Conservation (phyloP, 2,797 vertebrate genomes). For the Rhodeus uyekii region DNA sequence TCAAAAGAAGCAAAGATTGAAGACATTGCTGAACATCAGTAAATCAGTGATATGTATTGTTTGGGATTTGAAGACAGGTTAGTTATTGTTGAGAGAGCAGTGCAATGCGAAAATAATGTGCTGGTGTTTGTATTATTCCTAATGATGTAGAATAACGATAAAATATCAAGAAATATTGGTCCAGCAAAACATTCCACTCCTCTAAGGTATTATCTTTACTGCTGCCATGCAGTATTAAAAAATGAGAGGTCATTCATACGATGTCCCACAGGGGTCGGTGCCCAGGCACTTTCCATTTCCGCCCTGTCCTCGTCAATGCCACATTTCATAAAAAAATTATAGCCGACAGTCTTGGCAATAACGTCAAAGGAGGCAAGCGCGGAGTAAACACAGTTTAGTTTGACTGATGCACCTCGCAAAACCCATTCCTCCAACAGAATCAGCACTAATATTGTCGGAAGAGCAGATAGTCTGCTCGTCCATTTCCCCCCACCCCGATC, state of each 20-base stretch:
- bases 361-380: slow-evolving; percentile 62
- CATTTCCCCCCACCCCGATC: slow-evolving; percentile 44
- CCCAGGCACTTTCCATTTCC: slow-evolving; percentile 39
- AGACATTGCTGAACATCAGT: slow-evolving; percentile 6
- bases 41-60: slow-evolving; percentile 21
- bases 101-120: slow-evolving; percentile 32
- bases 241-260: slow-evolving; percentile 28
- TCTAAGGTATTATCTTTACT: slow-evolving; percentile 27
- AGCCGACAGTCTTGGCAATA: slow-evolving; percentile 58
- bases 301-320: slow-evolving; percentile 59
- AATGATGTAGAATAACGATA: background rate
- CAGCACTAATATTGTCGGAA: slow-evolving; percentile 56
- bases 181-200: background rate
- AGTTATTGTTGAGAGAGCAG: slow-evolving; percentile 24
- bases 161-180: background rate
- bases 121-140: slow-evolving; percentile 21
- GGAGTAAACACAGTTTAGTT: slow-evolving; percentile 52
- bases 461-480: slow-evolving; percentile 44
- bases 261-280: background rate
- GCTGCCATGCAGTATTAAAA: background rate
- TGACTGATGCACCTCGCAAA: slow-evolving; percentile 51
- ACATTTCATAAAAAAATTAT: slow-evolving; percentile 71
- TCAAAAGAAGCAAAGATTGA: slow-evolving; percentile 30
- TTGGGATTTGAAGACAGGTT: slow-evolving; percentile 16
- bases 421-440: slow-evolving; percentile 50